Percentiles rank a stretch among this genome's conserved stretches.
phyloP scores from a whole-genome alignment of 1,140 invertebrate genomes.

The Drosophila pruinosa region DNA sequence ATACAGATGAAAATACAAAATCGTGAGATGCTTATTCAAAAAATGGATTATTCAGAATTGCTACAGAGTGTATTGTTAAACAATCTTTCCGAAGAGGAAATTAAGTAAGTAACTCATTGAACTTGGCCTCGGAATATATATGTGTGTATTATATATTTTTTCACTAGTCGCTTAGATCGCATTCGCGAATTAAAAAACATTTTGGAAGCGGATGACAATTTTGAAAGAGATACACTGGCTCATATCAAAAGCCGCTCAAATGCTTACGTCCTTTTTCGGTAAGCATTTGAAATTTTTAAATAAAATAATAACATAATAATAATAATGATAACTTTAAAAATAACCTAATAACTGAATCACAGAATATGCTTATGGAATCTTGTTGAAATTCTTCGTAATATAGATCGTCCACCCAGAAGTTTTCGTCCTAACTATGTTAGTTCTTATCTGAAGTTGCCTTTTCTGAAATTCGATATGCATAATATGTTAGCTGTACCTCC shows the following conservation, averaged over 20 bases:
- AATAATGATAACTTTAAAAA: not conserved
- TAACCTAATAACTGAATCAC: not conserved
- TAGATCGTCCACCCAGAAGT: constrained; percentile 50
- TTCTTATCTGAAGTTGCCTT: constrained; percentile 68
- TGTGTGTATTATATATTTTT: not conserved
- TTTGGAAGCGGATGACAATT: constrained; percentile 28
- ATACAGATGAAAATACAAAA: constrained; percentile 38
- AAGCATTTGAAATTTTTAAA: not conserved
- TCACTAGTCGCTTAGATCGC: constrained; percentile 51
- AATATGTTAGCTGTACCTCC: constrained; percentile 58
- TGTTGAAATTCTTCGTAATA: constrained; percentile 57
- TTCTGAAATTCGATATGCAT: constrained; percentile 74
- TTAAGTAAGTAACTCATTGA: constrained; percentile 44
- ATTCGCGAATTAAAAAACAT: constrained; percentile 54
- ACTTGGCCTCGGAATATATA: no score
- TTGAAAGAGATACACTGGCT: constrained; percentile 42
- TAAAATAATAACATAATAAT: no score
- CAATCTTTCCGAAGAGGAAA: constrained; percentile 69
- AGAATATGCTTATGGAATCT: constrained; percentile 73
- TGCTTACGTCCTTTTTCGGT: constrained; percentile 63
- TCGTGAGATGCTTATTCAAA: constrained; percentile 50
- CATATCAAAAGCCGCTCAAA: constrained; percentile 64
- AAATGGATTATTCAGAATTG: constrained; percentile 54
- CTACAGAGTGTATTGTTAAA: constrained; percentile 56
- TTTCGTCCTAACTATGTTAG: constrained; percentile 50